Conservation (phyloP, 2,113 vertebrate genomes). For the Muntiacus muntjak region DNA sequence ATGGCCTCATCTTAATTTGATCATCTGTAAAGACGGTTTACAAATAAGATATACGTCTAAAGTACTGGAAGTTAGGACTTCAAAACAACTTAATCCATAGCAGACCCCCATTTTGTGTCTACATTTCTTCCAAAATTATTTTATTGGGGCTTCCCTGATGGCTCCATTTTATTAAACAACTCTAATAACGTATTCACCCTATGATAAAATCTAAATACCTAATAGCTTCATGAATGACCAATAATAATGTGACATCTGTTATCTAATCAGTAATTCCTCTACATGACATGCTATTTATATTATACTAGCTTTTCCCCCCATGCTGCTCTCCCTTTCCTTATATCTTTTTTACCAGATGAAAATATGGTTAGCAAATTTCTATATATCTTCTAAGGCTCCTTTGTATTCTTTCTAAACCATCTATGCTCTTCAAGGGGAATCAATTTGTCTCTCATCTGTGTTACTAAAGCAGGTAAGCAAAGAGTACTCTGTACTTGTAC, state of each 20-base stretch:
- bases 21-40: not conserved
- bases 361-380: not conserved
- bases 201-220: not conserved
- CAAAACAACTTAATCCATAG: not conserved
- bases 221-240: not conserved
- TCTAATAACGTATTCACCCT: not conserved
- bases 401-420: not conserved
- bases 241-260: not conserved
- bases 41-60: not conserved
- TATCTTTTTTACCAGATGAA: not conserved
- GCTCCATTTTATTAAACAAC: not conserved
- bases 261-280: not conserved
- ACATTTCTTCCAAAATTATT: not conserved
- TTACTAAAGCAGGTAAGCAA: not conserved
- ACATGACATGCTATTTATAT: not conserved
- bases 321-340: not conserved
- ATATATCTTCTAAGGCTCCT: not conserved
- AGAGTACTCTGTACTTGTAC: not conserved
- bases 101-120: not conserved
- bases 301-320: not conserved
- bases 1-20: not conserved
- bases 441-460: not conserved
- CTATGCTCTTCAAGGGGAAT: not conserved
- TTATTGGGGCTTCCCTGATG: not conserved
- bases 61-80: not conserved